Base-by-base conservation (phyloP, 2,797 vertebrate genomes). In the Enoplosus armatus region DNA sequence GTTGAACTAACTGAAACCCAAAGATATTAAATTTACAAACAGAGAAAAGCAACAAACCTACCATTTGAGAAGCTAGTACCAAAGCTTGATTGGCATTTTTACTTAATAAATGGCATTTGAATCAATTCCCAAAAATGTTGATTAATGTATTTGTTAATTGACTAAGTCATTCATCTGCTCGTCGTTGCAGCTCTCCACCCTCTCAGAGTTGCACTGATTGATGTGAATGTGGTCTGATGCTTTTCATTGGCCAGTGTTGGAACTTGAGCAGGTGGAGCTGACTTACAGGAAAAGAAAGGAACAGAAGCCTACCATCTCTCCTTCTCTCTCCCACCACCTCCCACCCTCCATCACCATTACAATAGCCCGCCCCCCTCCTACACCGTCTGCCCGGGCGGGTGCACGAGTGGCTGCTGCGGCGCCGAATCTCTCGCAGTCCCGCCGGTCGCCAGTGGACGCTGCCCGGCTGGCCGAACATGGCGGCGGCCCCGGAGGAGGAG, bases 401-500 rank as follows among this genome's bases (percentile, higher is more conserved):
- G 87, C 89, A 79, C 72, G 77, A 86, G 67, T 71, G 82, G 89
- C 93, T 84, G 89, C 93, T 84, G 89, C 87, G 91, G 91, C 82
- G 85, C 92, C 87, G 90, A 75, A 33, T 86, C 88, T 90, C 88
- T 83, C 86, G 72, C 95, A 95, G 96, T 91, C 96, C 94, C 95
- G 95, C 96, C 95, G 95, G 95, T 95, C 95, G 92, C 95, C 95
- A 93, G 95, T 96, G 96, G 95, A 96, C 93, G 91, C 95, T 85
- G 95, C 95, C 92, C 95, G 95, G 94, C 95, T 95, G 83, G 85
- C 90, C 84, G 88, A 93, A 82, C 95, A 98, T 98, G 97, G 97
- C 97, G 96, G 95, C 96, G 94, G 96, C 96, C 90, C 95, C 96
- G 87, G 96, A 97, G 91, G 95, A 97, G 80, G 96, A 97, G 91